Percentiles rank a stretch among this genome's conserved stretches.
phyloP scores from a whole-genome alignment of 2,113 vertebrate species.

The Microtus montanus region DNA sequence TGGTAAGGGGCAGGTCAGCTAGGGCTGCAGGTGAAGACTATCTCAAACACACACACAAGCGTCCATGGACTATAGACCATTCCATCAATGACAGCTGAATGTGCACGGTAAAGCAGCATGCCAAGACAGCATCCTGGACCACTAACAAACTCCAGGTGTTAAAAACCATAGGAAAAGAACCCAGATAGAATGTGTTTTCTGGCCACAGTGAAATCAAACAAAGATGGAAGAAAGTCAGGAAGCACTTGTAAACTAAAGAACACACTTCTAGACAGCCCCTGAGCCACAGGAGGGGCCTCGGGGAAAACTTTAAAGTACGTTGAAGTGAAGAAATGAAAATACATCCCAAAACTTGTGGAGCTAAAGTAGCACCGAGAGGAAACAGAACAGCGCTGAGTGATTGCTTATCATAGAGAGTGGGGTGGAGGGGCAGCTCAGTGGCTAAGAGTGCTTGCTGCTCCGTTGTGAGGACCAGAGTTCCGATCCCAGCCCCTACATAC shows the following conservation, averaged over 20 bases:
- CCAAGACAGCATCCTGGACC: neutral
- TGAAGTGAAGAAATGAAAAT: slow-evolving; percentile 1
- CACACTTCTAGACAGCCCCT: neutral
- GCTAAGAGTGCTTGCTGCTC: neutral
- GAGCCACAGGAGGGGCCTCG: neutral
- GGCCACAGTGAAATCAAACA: neutral
- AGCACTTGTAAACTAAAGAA: neutral
- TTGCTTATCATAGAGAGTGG: neutral
- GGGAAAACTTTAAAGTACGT: neutral
- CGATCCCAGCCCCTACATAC: neutral
- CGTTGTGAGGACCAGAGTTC: neutral
- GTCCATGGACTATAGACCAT: neutral
- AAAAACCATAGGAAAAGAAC: neutral
- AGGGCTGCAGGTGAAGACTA: neutral
- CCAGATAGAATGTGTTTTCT: neutral
- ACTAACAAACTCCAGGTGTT: neutral
- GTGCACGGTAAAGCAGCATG: neutral
- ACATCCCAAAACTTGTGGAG: neutral
- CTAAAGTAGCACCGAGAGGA: neutral
- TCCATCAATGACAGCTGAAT: neutral
- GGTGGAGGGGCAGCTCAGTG: neutral
- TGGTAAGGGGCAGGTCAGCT: neutral
- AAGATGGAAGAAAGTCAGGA: neutral
- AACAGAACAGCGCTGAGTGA: neutral
- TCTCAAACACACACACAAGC: neutral